Base-by-base conservation (phyloP, 1,140 invertebrate species). In the Diabrotica undecimpunctata region DNA sequence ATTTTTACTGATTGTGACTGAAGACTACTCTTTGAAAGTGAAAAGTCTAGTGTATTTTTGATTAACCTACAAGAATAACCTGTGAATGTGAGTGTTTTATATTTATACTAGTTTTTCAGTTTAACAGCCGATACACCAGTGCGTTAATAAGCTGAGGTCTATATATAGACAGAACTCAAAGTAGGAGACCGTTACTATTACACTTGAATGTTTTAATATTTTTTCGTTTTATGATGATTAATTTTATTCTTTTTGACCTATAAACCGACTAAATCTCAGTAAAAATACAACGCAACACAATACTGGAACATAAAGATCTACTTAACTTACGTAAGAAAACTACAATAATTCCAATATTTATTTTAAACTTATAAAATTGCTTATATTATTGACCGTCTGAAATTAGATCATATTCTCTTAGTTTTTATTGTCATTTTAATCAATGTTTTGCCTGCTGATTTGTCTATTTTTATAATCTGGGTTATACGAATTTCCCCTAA, bases 121-220 rank as follows among this genome's bases (percentile, higher is more conserved):
- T 36, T 12, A 13, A 25, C 12, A 9, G 36, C n/a, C 7, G 12
- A 38, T 38, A 58, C 8, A 38, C 5, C 6, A 36, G n/a, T 38
- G 56, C 12, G 56, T 39, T 58, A 58, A 58, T 39, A 58, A 13
- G 56, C 56, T 58, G 56, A 14, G n/a, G 12, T 12, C 56, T 58
- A 58, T 58, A 58, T 58, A 58, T 58, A 58, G 56, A 58, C 38
- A 56, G 6, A 56, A 14, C 35, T 56, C 54, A 25, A 56, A 58
- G 12, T 11, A 38, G 39, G 56, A 58, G 38, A 12, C 54, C 3
- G 54, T 46, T 5, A 14, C 54, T 9, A 36, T 55, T 55, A 14
- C 35, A 55, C 54, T 55, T 55, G 54, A 55, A 55, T 5, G 25
- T 55, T 36, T n/a, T 13, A 0, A 10, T 36, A 14, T 36, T 55